A percentile compares a stretch with the other conserved stretches of the same genome.
phyloP scores from a whole-genome alignment of 2,888 invertebrate genomes.

The Seladonia tumulorum region DNA sequence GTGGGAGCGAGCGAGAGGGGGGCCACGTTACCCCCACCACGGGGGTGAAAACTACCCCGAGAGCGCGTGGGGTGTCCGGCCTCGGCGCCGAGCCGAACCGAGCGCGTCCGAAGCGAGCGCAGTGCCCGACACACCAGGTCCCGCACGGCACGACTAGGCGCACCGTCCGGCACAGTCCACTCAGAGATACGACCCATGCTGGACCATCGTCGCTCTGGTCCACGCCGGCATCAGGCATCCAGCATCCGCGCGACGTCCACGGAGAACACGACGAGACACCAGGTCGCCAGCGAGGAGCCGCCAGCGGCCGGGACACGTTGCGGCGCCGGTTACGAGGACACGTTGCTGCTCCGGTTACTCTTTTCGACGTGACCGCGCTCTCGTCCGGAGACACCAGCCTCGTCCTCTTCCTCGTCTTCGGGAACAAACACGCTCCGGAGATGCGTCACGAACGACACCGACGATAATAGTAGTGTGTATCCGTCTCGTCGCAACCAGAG shows the following conservation, averaged over 20 bases:
- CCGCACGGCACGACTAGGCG: conserved; percentile 80
- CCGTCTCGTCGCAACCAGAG: not conserved
- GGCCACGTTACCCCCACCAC: conserved; percentile 78
- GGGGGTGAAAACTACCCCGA: conserved; percentile 80
- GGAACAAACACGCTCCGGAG: not conserved
- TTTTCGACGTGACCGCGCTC: not conserved
- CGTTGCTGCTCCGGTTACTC: not conserved
- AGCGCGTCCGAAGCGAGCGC: conserved; percentile 82
- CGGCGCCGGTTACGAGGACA: conserved; percentile 15
- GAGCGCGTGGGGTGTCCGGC: conserved; percentile 80
- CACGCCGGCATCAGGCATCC: conserved; percentile 77
- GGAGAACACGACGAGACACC: conserved; percentile 54
- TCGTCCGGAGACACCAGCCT: not conserved
- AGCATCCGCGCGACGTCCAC: conserved; percentile 64
- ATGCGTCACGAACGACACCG: not conserved
- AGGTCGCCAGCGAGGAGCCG: conserved; percentile 20
- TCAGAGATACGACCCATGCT: conserved; percentile 84
- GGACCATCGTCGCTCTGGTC: conserved; percentile 82
- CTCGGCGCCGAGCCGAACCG: conserved; percentile 76
- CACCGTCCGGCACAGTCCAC: conserved; percentile 84
- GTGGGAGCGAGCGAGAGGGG: conserved; percentile 36
- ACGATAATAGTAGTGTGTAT: no score
- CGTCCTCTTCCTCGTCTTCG: not conserved
- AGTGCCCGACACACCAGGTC: conserved; percentile 83
- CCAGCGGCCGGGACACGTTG: conserved; percentile 34